Evolutionary conservation across 2,113 vertebrate genomes (phyloP).

Genomic region (Nycticebus coucang): DNA sequence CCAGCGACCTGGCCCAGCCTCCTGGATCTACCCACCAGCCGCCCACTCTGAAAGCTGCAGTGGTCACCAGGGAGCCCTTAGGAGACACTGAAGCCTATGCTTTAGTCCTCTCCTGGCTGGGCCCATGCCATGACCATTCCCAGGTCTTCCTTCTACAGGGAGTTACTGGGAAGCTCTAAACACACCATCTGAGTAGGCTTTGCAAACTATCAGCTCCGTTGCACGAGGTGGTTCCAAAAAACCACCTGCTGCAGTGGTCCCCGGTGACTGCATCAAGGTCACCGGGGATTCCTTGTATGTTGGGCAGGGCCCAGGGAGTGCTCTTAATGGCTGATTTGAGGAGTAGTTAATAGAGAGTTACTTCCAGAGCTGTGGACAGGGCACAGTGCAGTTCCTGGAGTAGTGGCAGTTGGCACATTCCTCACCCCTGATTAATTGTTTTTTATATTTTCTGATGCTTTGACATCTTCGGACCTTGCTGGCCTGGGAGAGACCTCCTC

Average conservation of each 20-base stretch:
- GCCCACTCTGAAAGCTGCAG: background rate
- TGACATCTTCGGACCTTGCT: background rate
- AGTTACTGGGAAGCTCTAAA: background rate
- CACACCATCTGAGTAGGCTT: background rate
- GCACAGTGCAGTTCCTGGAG: background rate
- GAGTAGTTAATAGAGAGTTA: background rate
- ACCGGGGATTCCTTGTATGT: background rate
- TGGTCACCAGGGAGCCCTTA: background rate
- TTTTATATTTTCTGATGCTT: background rate
- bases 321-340: background rate
- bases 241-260: no score
- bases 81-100: background rate
- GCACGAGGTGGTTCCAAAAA: background rate
- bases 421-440: background rate
- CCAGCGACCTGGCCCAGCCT: background rate
- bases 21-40: background rate
- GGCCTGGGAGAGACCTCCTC: background rate
- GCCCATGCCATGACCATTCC: rapidly evolving
- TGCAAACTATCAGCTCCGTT: background rate
- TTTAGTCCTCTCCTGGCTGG: background rate
- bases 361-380: background rate
- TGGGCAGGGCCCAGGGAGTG: background rate
- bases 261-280: background rate
- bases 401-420: background rate
- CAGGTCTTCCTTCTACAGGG: background rate